Percentiles rank a stretch among this genome's conserved stretches.
phyloP scores from a whole-genome alignment of 2,113 vertebrate genomes.

The Hippocampus mohnikei region DNA sequence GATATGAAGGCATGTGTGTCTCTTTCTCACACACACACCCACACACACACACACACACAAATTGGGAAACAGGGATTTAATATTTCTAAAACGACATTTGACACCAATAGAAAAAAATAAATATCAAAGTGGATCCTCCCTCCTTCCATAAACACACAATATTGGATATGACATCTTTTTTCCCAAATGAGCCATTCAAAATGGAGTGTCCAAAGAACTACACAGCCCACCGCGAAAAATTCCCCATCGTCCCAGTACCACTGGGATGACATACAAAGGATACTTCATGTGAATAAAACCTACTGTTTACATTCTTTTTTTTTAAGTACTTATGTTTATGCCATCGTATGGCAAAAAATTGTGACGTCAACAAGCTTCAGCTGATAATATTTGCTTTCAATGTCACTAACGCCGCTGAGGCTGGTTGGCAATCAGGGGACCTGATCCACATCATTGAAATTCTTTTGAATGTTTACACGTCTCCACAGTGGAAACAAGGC shows the following conservation, averaged over 20 bases:
- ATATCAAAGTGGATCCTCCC: neutral
- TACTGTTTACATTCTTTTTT: neutral
- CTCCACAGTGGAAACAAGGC: constrained; percentile 33
- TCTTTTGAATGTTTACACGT: constrained; percentile 11
- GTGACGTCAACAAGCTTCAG: neutral
- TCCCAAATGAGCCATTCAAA: neutral
- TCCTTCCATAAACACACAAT: neutral
- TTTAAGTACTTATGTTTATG: neutral
- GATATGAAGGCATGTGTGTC: neutral
- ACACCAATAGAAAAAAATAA: neutral
- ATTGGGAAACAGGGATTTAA: neutral
- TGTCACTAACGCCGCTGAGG: neutral
- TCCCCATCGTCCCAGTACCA: neutral
- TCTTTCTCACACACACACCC: no score
- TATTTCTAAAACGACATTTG: neutral
- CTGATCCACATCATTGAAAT: neutral
- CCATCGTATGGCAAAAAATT: neutral
- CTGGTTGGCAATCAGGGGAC: neutral
- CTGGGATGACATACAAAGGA: neutral
- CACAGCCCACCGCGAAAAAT: neutral
- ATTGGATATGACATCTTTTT: neutral
- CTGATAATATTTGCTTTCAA: neutral
- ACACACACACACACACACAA: neutral
- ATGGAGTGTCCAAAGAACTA: neutral
- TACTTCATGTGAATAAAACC: neutral